phyloP scores from a whole-genome alignment of 30 jellyfish, hydroid and myxozoan species.

The Cassiopea andromeda region DNA sequence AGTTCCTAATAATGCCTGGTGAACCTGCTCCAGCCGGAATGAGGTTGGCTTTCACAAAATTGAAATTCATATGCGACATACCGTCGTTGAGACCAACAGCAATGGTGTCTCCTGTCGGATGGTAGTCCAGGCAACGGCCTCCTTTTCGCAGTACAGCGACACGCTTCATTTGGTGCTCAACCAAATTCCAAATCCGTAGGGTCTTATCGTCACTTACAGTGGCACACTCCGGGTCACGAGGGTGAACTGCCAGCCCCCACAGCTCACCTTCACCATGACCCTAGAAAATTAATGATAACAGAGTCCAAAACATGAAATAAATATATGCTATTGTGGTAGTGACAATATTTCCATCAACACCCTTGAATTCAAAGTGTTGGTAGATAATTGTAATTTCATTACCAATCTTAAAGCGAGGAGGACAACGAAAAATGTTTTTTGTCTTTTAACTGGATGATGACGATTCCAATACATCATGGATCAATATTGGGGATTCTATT shows the following conservation, averaged over 20 bases:
- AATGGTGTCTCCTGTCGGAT: conserved; percentile 92
- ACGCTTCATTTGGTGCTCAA: conserved; percentile 76
- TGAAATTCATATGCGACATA: conserved; percentile 3
- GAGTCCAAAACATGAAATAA: background rate
- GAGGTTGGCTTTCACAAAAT: background rate
- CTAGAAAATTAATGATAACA: conserved; percentile 8
- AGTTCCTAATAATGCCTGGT: no score
- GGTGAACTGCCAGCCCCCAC: conserved; percentile 97
- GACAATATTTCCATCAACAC: no score
- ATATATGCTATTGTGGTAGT: background rate
- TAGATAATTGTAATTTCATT: no score
- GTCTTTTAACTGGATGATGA: no score
- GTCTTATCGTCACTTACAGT: conserved; percentile 95
- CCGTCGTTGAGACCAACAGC: conserved; percentile 97
- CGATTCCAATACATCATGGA: no score
- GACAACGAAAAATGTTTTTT: no score
- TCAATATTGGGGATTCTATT: no score
- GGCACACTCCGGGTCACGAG: conserved; percentile 92
- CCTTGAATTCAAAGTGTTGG: no score
- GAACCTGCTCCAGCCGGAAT: no score
- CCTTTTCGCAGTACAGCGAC: conserved; percentile 92
- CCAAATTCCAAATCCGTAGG: conserved; percentile 84
- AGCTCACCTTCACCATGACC: conserved; percentile 99
- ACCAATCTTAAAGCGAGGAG: no score
- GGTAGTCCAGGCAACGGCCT: conserved; percentile 93